These are phyloP conservation scores for Temnothorax rugatulus DNA, from an alignment of 2,888 invertebrate species.

Conservation along the genomic window DNA sequence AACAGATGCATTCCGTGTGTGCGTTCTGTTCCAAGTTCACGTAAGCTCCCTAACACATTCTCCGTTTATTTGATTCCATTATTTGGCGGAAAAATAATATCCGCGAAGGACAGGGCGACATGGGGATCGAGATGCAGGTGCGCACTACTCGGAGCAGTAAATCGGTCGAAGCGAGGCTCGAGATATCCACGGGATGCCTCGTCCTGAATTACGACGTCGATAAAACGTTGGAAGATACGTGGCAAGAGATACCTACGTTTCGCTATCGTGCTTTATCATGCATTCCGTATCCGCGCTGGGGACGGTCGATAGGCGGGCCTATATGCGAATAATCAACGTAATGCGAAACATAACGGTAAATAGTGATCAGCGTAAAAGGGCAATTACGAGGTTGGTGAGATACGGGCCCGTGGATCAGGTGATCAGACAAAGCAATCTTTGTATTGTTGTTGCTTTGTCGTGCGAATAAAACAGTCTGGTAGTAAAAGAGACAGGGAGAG, in stretches of 20 bases:
- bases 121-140: slow-evolving; percentile 58
- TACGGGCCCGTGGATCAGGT: slow-evolving; percentile 25
- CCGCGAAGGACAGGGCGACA: not conserved
- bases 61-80: slow-evolving; percentile 58
- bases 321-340: slow-evolving; percentile 73
- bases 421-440: slow-evolving; percentile 18
- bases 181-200: slow-evolving; percentile 60
- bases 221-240: slow-evolving; percentile 73
- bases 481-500: slow-evolving; percentile 10
- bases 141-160: slow-evolving; percentile 53
- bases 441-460: slow-evolving; percentile 38
- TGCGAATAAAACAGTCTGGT: slow-evolving; percentile 45
- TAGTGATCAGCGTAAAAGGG: slow-evolving; percentile 76
- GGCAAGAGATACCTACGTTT: slow-evolving; percentile 53
- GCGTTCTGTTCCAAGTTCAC: slow-evolving; percentile 25
- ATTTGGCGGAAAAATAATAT: slow-evolving; percentile 65
- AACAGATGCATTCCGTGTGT: not conserved
- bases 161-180: slow-evolving; percentile 58
- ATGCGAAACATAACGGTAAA: slow-evolving; percentile 75
- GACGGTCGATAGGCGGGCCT: slow-evolving; percentile 20
- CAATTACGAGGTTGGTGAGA: slow-evolving; percentile 57
- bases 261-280: slow-evolving; percentile 62
- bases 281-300: not conserved
- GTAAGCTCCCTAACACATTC: slow-evolving; percentile 15
- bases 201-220: slow-evolving; percentile 72